These are phyloP conservation scores for Gastrophryne carolinensis DNA, from an alignment of 2,797 vertebrate species.

Conservation along the genomic window DNA sequence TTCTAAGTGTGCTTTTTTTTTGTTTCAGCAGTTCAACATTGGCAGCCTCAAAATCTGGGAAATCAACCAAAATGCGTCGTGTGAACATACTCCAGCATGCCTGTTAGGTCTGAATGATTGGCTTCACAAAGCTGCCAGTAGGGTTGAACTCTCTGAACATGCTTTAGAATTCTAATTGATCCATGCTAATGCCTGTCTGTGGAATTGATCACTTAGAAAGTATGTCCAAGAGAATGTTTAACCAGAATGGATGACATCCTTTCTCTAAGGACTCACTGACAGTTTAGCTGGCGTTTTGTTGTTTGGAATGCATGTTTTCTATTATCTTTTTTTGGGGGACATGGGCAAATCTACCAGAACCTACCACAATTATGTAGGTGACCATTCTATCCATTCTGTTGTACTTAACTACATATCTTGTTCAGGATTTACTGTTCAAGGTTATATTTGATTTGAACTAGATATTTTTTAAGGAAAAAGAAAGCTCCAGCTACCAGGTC, in stretches of 20 bases:
- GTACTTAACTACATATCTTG: too few species aligned
- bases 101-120: constrained; percentile 50
- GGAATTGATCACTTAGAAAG: constrained; percentile 50
- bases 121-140: constrained; percentile 43
- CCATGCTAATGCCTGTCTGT: constrained; percentile 46
- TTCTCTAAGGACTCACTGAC: neutral
- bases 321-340: too few species aligned
- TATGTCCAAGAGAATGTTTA: constrained; percentile 37
- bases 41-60: constrained; percentile 43
- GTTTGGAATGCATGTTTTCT: neutral
- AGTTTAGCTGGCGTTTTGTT: neutral
- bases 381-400: too few species aligned
- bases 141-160: constrained; percentile 35
- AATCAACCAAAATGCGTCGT: constrained; percentile 36
- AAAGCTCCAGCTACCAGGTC: too few species aligned
- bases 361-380: too few species aligned
- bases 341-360: too few species aligned
- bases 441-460: too few species aligned
- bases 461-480: too few species aligned
- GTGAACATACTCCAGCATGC: constrained; percentile 34
- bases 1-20: constrained; percentile 21
- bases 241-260: constrained; percentile 13
- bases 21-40: constrained; percentile 1
- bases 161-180: constrained; percentile 49
- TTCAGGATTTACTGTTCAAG: too few species aligned